Evolutionary conservation across 1,140 invertebrate genomes (phyloP).

Genomic region (Copidosoma floridanum): DNA sequence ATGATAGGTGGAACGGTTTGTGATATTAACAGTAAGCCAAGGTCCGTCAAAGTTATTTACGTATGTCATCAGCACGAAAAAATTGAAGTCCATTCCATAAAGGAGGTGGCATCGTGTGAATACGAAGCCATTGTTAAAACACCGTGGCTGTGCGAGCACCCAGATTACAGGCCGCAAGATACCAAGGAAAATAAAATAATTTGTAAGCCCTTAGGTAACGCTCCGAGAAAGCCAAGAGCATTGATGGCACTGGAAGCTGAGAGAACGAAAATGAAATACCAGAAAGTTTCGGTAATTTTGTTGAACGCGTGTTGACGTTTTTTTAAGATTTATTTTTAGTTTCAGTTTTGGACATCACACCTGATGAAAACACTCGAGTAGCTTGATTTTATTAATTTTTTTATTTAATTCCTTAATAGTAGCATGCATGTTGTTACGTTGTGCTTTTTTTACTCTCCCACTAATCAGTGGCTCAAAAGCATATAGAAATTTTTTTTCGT

Average conservation of each 20-base stretch:
- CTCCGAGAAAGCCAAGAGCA: conserved; percentile 72
- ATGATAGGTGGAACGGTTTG: conserved; percentile 85
- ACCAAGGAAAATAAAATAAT: conserved; percentile 78
- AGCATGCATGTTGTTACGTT: neutral
- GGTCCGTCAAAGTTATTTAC: conserved; percentile 78
- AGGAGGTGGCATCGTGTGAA: conserved; percentile 91
- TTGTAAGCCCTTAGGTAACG: conserved; percentile 70
- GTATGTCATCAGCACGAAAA: conserved; percentile 83
- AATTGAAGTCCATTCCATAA: conserved; percentile 89
- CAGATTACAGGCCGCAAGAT: conserved; percentile 82
- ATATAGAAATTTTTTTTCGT: too few relatives aligned
- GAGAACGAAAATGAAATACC: conserved; percentile 66
- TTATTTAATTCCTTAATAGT: conserved; percentile 1
- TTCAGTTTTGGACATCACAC: neutral
- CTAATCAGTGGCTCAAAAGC: too few relatives aligned
- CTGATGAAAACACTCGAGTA: too few relatives aligned
- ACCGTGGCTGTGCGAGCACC: conserved; percentile 82
- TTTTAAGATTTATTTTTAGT: neutral
- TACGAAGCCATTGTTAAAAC: conserved; percentile 90
- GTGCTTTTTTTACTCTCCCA: neutral
- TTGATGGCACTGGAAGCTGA: conserved; percentile 72
- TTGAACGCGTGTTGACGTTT: neutral
- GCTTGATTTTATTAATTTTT: conserved; percentile 6
- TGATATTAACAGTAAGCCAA: conserved; percentile 81
- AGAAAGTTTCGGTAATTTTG: conserved; percentile 56